Percentiles rank a stretch among this genome's conserved stretches.
Evolutionary conservation across 2,888 invertebrate genomes (phyloP).

Genomic region (Drosophila rellima): DNA sequence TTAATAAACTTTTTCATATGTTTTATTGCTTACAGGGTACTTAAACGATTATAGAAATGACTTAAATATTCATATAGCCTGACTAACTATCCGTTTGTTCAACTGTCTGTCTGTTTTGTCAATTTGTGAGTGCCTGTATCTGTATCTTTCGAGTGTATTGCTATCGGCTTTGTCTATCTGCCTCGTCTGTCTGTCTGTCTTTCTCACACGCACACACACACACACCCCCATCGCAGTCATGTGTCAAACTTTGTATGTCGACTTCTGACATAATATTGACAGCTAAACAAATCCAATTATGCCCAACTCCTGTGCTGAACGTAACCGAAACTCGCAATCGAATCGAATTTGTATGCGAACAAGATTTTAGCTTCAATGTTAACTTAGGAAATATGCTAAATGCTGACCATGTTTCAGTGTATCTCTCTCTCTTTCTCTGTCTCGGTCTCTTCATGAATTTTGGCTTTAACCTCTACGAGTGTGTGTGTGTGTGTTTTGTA

Average conservation of each 20-base stretch:
- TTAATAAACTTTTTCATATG: neutral
- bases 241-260: slow-evolving; percentile 72
- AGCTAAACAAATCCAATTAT: slow-evolving; percentile 81
- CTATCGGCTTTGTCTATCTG: slow-evolving; percentile 37
- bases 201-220: slow-evolving; percentile 20
- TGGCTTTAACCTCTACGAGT: slow-evolving; percentile 23
- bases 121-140: slow-evolving; percentile 37
- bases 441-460: slow-evolving; percentile 5
- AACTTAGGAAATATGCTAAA: slow-evolving; percentile 59
- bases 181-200: slow-evolving; percentile 23
- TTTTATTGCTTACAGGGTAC: slow-evolving; percentile 21
- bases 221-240: slow-evolving; percentile 31
- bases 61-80: slow-evolving; percentile 43
- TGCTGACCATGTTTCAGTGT: slow-evolving; percentile 47
- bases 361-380: slow-evolving; percentile 25
- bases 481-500: slow-evolving; percentile 3
- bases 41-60: neutral
- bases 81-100: slow-evolving; percentile 9
- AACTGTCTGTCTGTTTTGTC: slow-evolving; percentile 24
- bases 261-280: slow-evolving; percentile 82
- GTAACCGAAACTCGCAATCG: slow-evolving; percentile 28
- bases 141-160: slow-evolving; percentile 35
- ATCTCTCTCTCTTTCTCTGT: neutral
- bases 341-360: slow-evolving; percentile 13
- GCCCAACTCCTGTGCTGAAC: slow-evolving; percentile 67